Base-by-base conservation (phyloP, 2,113 vertebrate species). In the Tylochromis polylepis region DNA sequence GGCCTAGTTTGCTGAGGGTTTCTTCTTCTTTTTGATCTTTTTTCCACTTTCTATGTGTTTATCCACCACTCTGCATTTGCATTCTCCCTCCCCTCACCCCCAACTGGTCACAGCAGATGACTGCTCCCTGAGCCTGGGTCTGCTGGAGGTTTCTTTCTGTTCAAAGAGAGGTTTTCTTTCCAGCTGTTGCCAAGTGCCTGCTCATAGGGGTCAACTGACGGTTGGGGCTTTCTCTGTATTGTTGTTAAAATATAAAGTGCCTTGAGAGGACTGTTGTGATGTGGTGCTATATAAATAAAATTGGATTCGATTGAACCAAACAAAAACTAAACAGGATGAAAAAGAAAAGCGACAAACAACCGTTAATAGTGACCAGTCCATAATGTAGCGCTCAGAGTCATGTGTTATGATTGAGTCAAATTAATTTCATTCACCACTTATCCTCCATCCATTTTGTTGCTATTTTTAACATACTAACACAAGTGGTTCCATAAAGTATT, bases 381-480 rank as follows among this genome's bases (percentile, higher is more conserved):
- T 2, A 24, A 43, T 70, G n/a, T 2, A 16, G 36, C 5, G 5
- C n/a, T 70, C 4, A 10, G 43, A 41, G 7, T 43, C 0, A 0
- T 38, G 8, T 38, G 36, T 38, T 38, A 38, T 9, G 36, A 9
- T 38, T 38, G 36, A 38, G 36, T 2, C 8, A 38, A 8, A 38
- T 38, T 8, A 8, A 38, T 38, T 9, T 38, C 10, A 38, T 38
- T 38, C 8, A 8, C 36, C 36, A 9, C 36, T 9, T 9, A 8
- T 38, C 36, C 36, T 8, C 36, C 36, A 36, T 36, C 36, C n/a
- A 38, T 38, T 38, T 38, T 38, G 36, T 38, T 38, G 36, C 36
- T 22, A 67, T 70, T 70, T 0, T 24, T 70, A 24, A 70, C 12
- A 0, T 70, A 24, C 0, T 41, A 22, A 24, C 65, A 70, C 0